A percentile compares a stretch with the other conserved stretches of the same genome.
Conservation (phyloP, 2,888 invertebrate genomes). For the Cataglyphis cursor region DNA sequence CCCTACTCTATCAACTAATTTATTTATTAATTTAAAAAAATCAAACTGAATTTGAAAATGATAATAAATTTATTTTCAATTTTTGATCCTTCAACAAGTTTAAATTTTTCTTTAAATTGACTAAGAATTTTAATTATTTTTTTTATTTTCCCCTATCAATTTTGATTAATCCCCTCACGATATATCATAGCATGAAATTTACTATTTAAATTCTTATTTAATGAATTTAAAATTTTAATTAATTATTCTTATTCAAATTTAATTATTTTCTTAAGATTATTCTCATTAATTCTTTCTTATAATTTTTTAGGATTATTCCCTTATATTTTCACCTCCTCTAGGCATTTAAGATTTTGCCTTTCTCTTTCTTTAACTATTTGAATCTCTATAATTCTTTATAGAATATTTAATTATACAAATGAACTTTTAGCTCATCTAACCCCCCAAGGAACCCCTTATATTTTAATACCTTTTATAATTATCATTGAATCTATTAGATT, state of each 20-base stretch:
- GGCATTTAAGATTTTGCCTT: background rate
- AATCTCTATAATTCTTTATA: background rate
- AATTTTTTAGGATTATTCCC: slow-evolving; percentile 91
- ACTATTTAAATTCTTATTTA: background rate
- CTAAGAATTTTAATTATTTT: slow-evolving; percentile 2
- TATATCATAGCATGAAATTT: background rate
- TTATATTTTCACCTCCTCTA: slow-evolving; percentile 74
- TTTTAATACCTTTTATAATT: slow-evolving; percentile 91
- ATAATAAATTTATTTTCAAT: slow-evolving; percentile 82
- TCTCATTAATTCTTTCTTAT: slow-evolving; percentile 88
- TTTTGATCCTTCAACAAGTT: slow-evolving; percentile 60
- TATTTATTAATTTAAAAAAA: background rate
- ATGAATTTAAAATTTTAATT: slow-evolving; percentile 17
- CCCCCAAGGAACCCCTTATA: slow-evolving; percentile 90
- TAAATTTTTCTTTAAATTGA: background rate
- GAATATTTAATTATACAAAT: slow-evolving; percentile 86
- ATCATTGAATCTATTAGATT: slow-evolving; percentile 92
- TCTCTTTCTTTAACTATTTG: background rate
- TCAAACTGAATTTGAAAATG: background rate
- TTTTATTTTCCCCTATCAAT: slow-evolving; percentile 20
- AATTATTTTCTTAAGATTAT: slow-evolving; percentile 87
- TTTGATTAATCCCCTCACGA: background rate
- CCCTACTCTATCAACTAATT: no score
- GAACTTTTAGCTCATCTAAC: slow-evolving; percentile 91
- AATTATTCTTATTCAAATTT: background rate